A percentile compares a stretch with the other conserved stretches of the same genome.
phyloP scores from a whole-genome alignment of 2,797 vertebrate genomes.

The Phrynocephalus forsythii region DNA sequence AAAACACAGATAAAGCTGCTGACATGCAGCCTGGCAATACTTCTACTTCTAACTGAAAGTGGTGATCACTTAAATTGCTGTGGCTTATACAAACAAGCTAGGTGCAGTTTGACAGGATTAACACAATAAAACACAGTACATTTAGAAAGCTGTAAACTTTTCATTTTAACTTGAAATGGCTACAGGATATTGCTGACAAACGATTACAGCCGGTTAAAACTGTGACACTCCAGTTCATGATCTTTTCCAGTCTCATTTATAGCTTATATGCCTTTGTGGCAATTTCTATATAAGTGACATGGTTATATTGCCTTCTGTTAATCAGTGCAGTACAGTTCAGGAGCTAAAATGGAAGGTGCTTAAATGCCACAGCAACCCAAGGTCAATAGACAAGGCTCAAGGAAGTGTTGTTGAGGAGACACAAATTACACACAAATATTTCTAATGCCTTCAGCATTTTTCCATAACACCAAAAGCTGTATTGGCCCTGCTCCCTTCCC shows the following conservation, averaged over 20 bases:
- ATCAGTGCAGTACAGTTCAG: background rate
- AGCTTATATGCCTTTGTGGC: background rate
- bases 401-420: background rate
- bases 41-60: background rate
- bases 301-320: constrained; percentile 20
- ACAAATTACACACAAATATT: constrained; percentile 33
- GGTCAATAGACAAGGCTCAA: background rate
- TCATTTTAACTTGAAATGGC: background rate
- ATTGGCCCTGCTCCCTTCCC: background rate
- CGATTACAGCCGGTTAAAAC: background rate
- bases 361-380: constrained; percentile 21
- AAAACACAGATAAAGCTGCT: background rate
- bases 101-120: background rate
- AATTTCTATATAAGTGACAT: constrained; percentile 9
- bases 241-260: constrained; percentile 14
- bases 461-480: background rate
- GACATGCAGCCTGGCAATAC: background rate
- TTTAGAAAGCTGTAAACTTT: constrained; percentile 9
- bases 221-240: background rate
- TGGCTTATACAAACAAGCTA: background rate
- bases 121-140: background rate
- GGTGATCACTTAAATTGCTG: background rate
- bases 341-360: constrained; percentile 33
- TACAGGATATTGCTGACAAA: background rate
- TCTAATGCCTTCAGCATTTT: constrained; percentile 8